These are phyloP conservation scores for Notoglanidium macrostoma DNA, from an alignment of 2,797 vertebrate genomes.

Conservation along the genomic window DNA sequence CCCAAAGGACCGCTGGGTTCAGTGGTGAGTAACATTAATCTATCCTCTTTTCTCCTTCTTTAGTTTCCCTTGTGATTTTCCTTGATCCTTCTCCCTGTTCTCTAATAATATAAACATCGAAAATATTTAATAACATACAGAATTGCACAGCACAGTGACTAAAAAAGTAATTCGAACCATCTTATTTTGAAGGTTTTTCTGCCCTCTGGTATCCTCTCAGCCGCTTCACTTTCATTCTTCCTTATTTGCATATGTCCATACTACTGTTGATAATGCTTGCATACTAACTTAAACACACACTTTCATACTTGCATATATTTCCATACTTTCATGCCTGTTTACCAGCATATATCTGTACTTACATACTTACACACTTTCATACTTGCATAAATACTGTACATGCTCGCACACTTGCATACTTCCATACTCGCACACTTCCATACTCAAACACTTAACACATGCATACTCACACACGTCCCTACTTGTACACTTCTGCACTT, in stretches of 20 bases:
- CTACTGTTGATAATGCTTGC: too few species aligned
- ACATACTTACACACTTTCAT: not conserved
- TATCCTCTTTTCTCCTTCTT: not conserved
- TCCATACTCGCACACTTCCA: not conserved
- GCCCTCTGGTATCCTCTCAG: too few species aligned
- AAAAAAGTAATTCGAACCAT: too few species aligned
- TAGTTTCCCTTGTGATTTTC: not conserved
- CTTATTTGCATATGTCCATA: too few species aligned
- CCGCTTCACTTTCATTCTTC: too few species aligned
- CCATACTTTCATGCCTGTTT: too few species aligned
- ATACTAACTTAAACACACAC: too few species aligned
- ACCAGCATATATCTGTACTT: not conserved
- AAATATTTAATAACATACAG: not conserved
- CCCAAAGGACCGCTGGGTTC: constrained; percentile 88
- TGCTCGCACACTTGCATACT: not conserved
- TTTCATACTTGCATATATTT: too few species aligned
- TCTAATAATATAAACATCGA: too few species aligned
- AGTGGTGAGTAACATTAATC: constrained; percentile 78
- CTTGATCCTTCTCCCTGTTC: not conserved
- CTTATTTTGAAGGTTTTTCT: too few species aligned
- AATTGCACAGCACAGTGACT: too few species aligned
- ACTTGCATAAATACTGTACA: not conserved
- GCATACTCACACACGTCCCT: not conserved
- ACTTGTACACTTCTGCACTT: not conserved
- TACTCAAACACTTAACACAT: not conserved